These are phyloP conservation scores for Siphamia tubifer DNA, from an alignment of 2,113 vertebrate genomes.

Conservation along the genomic window DNA sequence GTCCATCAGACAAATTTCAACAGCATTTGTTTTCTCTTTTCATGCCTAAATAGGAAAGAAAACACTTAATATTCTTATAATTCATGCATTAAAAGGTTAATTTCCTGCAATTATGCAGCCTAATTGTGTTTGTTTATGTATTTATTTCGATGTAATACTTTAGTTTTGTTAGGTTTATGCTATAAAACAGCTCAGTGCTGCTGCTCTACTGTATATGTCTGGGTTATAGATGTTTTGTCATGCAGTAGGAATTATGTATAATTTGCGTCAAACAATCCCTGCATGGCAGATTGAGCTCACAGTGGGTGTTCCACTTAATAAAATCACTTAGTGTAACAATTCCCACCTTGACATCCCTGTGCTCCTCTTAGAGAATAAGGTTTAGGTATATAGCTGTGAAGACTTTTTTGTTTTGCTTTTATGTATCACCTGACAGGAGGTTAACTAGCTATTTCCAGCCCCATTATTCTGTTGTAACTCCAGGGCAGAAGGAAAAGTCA, in stretches of 20 bases:
- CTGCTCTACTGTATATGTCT: background rate
- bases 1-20: too few species aligned
- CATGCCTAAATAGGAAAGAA: too few species aligned
- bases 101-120: too few species aligned
- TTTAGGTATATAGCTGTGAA: conserved; percentile 19
- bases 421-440: conserved; percentile 70
- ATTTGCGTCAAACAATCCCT: conserved; percentile 66
- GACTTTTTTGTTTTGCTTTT: conserved; percentile 61
- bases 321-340: conserved; percentile 62
- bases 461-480: conserved; percentile 69
- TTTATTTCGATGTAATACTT: conserved; percentile 13
- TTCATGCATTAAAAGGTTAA: too few species aligned
- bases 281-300: conserved; percentile 64
- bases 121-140: background rate
- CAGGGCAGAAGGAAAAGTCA: conserved; percentile 67
- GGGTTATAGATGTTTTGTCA: conserved; percentile 42
- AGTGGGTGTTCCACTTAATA: conserved; percentile 69
- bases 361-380: conserved; percentile 32
- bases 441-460: conserved; percentile 73
- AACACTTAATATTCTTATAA: too few species aligned
- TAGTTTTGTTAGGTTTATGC: too few species aligned
- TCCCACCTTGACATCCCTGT: conserved; percentile 55
- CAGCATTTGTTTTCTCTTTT: too few species aligned
- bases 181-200: background rate
- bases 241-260: conserved; percentile 58